Evolutionary conservation across 2,888 invertebrate genomes (phyloP).

Genomic region (Atethmia centrago): DNA sequence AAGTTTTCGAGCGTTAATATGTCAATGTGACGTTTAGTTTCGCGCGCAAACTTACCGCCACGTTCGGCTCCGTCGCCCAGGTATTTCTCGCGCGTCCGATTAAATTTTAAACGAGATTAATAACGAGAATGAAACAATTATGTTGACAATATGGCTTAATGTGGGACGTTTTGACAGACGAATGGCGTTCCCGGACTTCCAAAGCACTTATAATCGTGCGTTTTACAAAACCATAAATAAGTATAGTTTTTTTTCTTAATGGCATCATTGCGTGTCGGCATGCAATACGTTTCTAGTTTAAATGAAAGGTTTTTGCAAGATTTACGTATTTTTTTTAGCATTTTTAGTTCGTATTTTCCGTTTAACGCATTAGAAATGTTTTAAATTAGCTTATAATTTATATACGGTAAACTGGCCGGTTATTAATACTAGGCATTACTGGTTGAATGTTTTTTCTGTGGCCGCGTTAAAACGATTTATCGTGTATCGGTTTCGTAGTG

Average conservation of each 20-base stretch:
- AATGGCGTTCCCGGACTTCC: conserved; percentile 57
- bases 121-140: conserved; percentile 76
- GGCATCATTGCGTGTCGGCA: conserved; percentile 66
- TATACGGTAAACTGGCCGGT: conserved; percentile 46
- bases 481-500: conserved; percentile 38
- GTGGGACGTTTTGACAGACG: conserved; percentile 67
- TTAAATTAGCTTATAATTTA: conserved; percentile 62
- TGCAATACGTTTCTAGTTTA: conserved; percentile 63
- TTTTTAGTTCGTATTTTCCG: conserved; percentile 55
- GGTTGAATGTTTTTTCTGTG: conserved; percentile 35
- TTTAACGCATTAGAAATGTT: conserved; percentile 63
- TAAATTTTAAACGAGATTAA: conserved; percentile 76
- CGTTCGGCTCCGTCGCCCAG: conserved; percentile 63
- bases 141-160: conserved; percentile 76
- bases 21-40: conserved; percentile 78
- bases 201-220: conserved; percentile 56
- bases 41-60: conserved; percentile 71
- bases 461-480: conserved; percentile 36
- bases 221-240: conserved; percentile 64
- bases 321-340: conserved; percentile 59
- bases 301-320: conserved; percentile 65
- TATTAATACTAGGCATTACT: conserved; percentile 53
- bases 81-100: conserved; percentile 68
- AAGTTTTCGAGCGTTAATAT: conserved; percentile 81
- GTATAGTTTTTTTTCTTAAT: conserved; percentile 59